Evolutionary conservation across 2,797 vertebrate species (phyloP), one percentile per base, ranked within the genome.

Genomic region (Pipistrellus kuhlii): DNA sequence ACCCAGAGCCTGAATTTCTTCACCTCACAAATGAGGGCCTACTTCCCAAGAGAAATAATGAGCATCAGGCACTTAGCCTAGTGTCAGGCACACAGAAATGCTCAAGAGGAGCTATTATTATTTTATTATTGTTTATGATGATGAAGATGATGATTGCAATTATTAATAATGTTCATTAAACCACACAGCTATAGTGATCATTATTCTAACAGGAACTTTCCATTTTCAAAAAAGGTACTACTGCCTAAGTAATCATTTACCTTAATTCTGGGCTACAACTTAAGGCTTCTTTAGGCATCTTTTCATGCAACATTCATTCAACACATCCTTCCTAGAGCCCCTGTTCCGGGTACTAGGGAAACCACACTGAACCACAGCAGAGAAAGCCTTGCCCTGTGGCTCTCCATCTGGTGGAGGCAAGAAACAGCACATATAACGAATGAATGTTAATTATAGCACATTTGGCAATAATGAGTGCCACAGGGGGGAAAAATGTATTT

Each of bases 121-220:
- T 15, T 66, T 48, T 46, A 53, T 15, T 66, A 51, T 41, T 23
- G 17, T 66, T 32, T 9, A 32, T 68, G 62, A n/a, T 64, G 62
- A n/a, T 64, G 30, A 59, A 23, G 55, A 62, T 62, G 57, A 51
- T 83, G 27, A 55, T n/a, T 71, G 13, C 81, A 71, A 87, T 91
- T 89, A 62, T 64, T 93, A 93, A 82, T 75, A 68, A 85, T 57
- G 30, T 66, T 84, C 55, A 88, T 66, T 59, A 81, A 76, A 66
- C 6, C 76, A 84, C 27, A 46, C 38, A 93, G 46, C 11, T 53
- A 83, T 30, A 38, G 46, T 27, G n/a, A 84, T 82, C 86, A 92
- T 72, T 75, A 82, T 85, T 91, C 20, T 80, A 55, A 87, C 8
- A 82, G 21, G 35, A 75, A 1, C 11, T 83, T 88, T 81, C 75